These are phyloP conservation scores for Epizoanthus scotinus DNA, from an alignment of 92 coral and sea anemone genomes.

Conservation along the genomic window DNA sequence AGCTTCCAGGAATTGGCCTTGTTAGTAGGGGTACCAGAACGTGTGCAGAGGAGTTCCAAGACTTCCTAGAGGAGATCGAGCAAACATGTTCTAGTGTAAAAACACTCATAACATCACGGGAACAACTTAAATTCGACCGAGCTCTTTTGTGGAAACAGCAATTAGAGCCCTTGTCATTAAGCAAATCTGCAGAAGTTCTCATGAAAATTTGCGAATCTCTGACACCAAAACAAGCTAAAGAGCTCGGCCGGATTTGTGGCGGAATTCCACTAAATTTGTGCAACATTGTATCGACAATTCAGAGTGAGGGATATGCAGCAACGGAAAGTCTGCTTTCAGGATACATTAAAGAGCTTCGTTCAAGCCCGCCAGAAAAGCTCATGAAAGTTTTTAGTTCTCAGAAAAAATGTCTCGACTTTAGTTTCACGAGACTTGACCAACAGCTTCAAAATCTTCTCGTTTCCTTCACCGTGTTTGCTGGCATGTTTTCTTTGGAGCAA, in stretches of 20 bases:
- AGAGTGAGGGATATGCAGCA: slow-evolving; percentile 2
- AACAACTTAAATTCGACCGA: slow-evolving; percentile 21
- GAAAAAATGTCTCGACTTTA: slow-evolving; percentile 39
- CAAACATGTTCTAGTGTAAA: slow-evolving; percentile 33
- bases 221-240: neutral
- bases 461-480: slow-evolving; percentile 51
- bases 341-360: slow-evolving; percentile 35
- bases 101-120: slow-evolving; percentile 50
- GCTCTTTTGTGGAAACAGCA: slow-evolving; percentile 17
- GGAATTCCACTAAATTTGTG: slow-evolving; percentile 49
- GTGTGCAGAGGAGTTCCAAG: slow-evolving; percentile 28
- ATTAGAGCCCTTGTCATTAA: slow-evolving; percentile 19
- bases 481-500: slow-evolving; percentile 43
- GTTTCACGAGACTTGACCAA: slow-evolving; percentile 32
- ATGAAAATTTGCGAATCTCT: neutral
- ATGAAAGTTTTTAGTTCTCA: slow-evolving; percentile 31
- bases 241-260: slow-evolving; percentile 33
- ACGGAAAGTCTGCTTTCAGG: neutral
- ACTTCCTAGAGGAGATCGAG: slow-evolving; percentile 24
- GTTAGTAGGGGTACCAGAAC: neutral
- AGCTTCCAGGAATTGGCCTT: neutral
- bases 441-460: slow-evolving; percentile 42
- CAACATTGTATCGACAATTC: slow-evolving; percentile 23
- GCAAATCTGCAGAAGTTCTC: slow-evolving; percentile 38
- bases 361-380: slow-evolving; percentile 23